Percentiles rank a stretch among this genome's conserved stretches.
phyloP scores from a whole-genome alignment of 30 jellyfish, hydroid and myxozoan genomes.

The Clytia hemisphaerica region DNA sequence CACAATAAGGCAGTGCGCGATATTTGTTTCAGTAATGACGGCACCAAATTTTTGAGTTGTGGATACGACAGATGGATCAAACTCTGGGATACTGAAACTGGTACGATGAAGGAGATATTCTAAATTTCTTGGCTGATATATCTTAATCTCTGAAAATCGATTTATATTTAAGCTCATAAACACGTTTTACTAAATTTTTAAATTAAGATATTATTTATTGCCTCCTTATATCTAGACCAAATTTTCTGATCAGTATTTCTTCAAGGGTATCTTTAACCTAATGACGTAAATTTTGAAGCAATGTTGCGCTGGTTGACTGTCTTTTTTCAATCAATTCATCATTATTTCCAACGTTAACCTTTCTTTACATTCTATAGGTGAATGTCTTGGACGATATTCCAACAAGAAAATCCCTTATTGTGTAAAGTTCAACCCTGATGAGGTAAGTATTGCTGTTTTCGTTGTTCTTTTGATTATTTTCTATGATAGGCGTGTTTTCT shows the following conservation, averaged over 20 bases:
- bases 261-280: too few species aligned
- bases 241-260: too few species aligned
- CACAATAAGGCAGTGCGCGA: conserved; percentile 98
- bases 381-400: conserved; percentile 90
- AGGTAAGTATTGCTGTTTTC: conserved; percentile 39
- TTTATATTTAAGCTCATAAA: too few species aligned
- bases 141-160: too few species aligned
- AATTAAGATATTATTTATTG: too few species aligned
- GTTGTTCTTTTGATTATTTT: neutral
- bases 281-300: too few species aligned
- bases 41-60: conserved; percentile 89
- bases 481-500: neutral
- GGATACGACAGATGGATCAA: conserved; percentile 98
- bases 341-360: neutral
- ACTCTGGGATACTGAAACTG: conserved; percentile 99
- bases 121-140: too few species aligned
- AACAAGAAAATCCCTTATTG: conserved; percentile 92
- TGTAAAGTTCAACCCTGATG: conserved; percentile 96
- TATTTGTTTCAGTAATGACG: conserved; percentile 92
- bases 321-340: neutral
- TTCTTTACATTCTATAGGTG: conserved; percentile 40
- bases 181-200: too few species aligned
- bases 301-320: too few species aligned
- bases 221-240: too few species aligned
- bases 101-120: too few species aligned